Conservation (phyloP, 2,797 vertebrate species). For the Sus cebifrons region DNA sequence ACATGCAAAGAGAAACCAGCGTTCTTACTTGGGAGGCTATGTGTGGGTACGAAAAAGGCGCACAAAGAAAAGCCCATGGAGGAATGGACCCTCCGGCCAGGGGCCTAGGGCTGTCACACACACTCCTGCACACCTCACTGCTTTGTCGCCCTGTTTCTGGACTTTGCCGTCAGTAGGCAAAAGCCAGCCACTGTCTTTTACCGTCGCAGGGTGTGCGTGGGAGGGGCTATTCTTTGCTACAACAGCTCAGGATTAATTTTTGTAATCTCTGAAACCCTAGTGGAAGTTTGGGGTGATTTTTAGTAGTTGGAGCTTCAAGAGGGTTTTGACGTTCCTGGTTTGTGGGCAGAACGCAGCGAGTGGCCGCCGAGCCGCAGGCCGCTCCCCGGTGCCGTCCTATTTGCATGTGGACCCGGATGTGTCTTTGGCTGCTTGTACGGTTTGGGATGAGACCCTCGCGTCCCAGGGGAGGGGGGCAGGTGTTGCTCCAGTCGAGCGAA, state of each 20-base stretch:
- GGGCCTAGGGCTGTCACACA: background rate
- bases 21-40: background rate
- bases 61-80: background rate
- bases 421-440: slow-evolving; percentile 90
- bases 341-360: slow-evolving; percentile 67
- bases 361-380: background rate
- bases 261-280: slow-evolving; percentile 78
- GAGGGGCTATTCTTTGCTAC: slow-evolving; percentile 77
- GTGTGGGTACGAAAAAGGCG: background rate
- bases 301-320: slow-evolving; percentile 71
- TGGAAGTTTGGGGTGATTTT: slow-evolving; percentile 58
- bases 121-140: background rate
- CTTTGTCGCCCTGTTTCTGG: background rate
- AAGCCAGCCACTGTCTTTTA: slow-evolving; percentile 81
- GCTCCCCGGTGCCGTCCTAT: slow-evolving; percentile 54
- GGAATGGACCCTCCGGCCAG: accelerated
- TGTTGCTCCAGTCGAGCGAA: slow-evolving; percentile 99
- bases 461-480: slow-evolving; percentile 98
- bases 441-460: slow-evolving; percentile 92
- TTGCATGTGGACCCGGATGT: slow-evolving; percentile 90
- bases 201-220: slow-evolving; percentile 61
- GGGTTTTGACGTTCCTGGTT: slow-evolving; percentile 75
- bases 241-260: slow-evolving; percentile 59
- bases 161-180: background rate
- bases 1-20: background rate